phyloP scores from a whole-genome alignment of 2,113 vertebrate genomes.

The Ictalurus punctatus region DNA sequence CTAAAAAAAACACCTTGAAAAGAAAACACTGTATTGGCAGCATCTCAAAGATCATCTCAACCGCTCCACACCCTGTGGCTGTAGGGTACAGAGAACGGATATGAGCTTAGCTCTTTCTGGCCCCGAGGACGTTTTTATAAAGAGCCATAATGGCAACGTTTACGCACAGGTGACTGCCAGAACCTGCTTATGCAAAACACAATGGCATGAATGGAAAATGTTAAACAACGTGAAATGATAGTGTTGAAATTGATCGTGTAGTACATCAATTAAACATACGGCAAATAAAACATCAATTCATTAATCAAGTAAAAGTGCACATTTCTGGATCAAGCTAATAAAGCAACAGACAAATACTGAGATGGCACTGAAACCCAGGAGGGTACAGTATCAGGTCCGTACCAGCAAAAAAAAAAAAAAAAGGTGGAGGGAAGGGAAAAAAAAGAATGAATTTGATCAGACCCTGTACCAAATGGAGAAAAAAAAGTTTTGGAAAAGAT shows the following conservation, averaged over 20 bases:
- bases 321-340: neutral
- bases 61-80: neutral
- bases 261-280: neutral
- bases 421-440: neutral
- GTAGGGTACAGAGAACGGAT: neutral
- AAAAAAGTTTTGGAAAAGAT: neutral
- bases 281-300: neutral
- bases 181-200: neutral
- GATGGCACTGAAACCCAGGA: neutral
- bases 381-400: neutral
- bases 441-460: neutral
- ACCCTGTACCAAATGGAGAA: neutral
- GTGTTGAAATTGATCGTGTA: neutral
- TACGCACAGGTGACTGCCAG: neutral
- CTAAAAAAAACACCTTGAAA: constrained; percentile 1
- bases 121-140: neutral
- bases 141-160: neutral
- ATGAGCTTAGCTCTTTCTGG: neutral
- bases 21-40: neutral
- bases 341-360: neutral
- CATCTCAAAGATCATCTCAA: constrained; percentile 8
- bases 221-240: neutral
- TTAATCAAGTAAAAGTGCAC: neutral
- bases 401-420: neutral
- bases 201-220: neutral